A percentile compares a stretch with the other conserved stretches of the same genome.
Evolutionary conservation across 2,797 vertebrate genomes (phyloP).

Genomic region (Coregonus ussuriensis): DNA sequence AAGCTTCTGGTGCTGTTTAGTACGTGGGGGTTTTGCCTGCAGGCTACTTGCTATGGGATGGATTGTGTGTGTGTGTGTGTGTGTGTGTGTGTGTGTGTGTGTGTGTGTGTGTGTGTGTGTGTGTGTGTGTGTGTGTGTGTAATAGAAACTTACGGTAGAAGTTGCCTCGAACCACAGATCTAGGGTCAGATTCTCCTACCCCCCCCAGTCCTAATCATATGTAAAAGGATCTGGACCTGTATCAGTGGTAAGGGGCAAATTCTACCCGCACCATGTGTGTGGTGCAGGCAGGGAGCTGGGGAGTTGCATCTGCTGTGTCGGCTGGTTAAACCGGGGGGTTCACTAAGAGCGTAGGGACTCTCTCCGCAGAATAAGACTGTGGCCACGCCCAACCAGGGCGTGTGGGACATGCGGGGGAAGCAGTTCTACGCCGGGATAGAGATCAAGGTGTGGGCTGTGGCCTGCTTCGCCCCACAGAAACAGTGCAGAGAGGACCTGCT

Average conservation of each 20-base stretch:
- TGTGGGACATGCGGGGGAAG: conserved; percentile 99
- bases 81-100: neutral
- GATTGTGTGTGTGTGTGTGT: neutral
- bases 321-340: conserved; percentile 62
- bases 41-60: neutral
- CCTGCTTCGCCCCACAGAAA: conserved; percentile 98
- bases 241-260: no score
- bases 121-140: neutral
- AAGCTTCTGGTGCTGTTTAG: no score
- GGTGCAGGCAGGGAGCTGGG: no score
- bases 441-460: conserved; percentile 99
- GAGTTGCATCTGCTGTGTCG: conserved; percentile 33
- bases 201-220: no score
- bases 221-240: no score
- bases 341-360: conserved; percentile 83
- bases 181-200: neutral
- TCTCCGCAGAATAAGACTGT: conserved; percentile 97
- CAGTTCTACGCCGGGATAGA: conserved; percentile 99
- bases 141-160: neutral
- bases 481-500: conserved; percentile 97
- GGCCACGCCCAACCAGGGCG: conserved; percentile 98
- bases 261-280: no score
- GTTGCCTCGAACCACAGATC: neutral
- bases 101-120: neutral
- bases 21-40: no score